Evolutionary conservation across 2,888 invertebrate genomes (phyloP).

Genomic region (Sminthurides aquaticus): DNA sequence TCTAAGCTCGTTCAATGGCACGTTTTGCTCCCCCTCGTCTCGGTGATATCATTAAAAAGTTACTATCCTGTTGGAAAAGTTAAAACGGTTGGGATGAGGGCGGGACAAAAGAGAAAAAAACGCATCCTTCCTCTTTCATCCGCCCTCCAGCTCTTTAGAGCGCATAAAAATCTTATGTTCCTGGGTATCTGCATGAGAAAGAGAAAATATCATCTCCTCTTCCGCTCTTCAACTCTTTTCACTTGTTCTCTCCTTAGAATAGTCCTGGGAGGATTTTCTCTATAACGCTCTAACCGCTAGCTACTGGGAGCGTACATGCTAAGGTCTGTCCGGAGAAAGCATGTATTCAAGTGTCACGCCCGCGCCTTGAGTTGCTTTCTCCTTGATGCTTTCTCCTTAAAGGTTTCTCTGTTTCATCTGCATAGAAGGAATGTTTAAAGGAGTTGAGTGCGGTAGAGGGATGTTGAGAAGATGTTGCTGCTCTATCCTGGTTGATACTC

Average conservation of each 20-base stretch:
- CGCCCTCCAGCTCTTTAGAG: not conserved
- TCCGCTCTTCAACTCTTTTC: too few relatives aligned
- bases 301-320: too few relatives aligned
- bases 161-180: not conserved
- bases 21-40: not conserved
- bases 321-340: too few relatives aligned
- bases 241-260: too few relatives aligned
- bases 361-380: too few relatives aligned
- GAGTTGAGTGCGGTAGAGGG: not conserved
- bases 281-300: too few relatives aligned
- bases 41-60: not conserved
- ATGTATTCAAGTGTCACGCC: too few relatives aligned
- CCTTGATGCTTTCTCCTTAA: not conserved
- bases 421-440: not conserved
- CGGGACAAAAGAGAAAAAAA: not conserved
- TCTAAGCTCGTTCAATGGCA: too few relatives aligned
- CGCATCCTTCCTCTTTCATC: not conserved
- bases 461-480: too few relatives aligned
- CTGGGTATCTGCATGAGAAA: slow-evolving; percentile 3
- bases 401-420: not conserved
- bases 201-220: not conserved
- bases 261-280: too few relatives aligned
- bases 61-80: not conserved
- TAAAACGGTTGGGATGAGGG: not conserved
- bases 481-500: too few relatives aligned